Evolutionary conservation across 2,797 vertebrate genomes (phyloP).

Genomic region (Xerus rutilus): DNA sequence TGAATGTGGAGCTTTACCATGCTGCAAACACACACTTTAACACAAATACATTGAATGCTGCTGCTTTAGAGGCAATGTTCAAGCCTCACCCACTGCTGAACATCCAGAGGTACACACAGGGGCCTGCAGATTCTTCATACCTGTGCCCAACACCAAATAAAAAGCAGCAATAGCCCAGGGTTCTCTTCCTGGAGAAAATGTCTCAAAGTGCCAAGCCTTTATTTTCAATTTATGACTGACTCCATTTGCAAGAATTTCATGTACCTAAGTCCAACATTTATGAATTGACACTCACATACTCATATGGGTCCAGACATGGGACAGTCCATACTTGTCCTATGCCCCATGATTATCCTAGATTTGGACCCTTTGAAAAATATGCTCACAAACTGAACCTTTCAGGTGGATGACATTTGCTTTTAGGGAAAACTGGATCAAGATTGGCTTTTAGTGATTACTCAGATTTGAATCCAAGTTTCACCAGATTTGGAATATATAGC

Average conservation of each 20-base stretch:
- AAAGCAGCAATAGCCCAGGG: background rate
- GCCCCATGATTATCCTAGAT: background rate
- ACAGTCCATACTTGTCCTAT: background rate
- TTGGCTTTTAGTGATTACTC: slow-evolving; percentile 3
- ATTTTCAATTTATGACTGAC: background rate
- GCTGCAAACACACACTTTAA: background rate
- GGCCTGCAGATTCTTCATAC: background rate
- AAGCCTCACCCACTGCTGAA: too few relatives aligned
- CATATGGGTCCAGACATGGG: background rate
- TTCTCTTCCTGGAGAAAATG: background rate
- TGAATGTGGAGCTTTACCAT: background rate
- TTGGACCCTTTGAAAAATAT: background rate
- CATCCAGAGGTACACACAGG: too few relatives aligned
- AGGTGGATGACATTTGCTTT: background rate
- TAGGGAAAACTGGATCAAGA: background rate
- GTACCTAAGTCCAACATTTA: background rate
- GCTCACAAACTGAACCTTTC: background rate
- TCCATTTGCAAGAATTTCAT: background rate
- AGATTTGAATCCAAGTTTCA: background rate
- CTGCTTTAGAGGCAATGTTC: background rate
- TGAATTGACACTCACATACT: background rate
- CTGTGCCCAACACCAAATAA: background rate
- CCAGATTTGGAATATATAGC: background rate
- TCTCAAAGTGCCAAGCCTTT: background rate
- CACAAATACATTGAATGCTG: background rate